Percentiles rank a stretch among this genome's conserved stretches.
phyloP scores from a whole-genome alignment of 2,113 vertebrate species.

The Nettapus auritus region DNA sequence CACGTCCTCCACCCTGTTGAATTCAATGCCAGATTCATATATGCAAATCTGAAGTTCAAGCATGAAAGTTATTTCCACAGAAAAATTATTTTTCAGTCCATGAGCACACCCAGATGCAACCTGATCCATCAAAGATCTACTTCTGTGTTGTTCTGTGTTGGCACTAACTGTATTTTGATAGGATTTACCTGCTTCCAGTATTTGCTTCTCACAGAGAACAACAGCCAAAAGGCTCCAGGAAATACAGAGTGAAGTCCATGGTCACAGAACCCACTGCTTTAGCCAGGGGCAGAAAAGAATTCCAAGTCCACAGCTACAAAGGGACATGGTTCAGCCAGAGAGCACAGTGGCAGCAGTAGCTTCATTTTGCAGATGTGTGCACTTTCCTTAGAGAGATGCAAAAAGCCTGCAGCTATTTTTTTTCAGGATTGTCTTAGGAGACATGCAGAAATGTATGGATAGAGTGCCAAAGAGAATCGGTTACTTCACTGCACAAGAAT shows the following conservation, averaged over 20 bases:
- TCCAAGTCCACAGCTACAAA: neutral
- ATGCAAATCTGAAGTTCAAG: neutral
- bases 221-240: neutral
- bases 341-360: neutral
- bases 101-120: neutral
- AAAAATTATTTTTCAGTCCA: neutral
- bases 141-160: neutral
- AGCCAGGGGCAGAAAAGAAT: neutral
- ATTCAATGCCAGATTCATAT: neutral
- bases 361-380: neutral
- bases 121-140: neutral
- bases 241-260: fast-evolving
- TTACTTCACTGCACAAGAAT: neutral
- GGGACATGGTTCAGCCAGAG: neutral
- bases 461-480: neutral
- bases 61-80: neutral
- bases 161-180: neutral
- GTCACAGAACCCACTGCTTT: neutral
- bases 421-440: neutral
- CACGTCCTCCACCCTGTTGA: neutral
- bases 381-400: neutral
- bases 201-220: neutral
- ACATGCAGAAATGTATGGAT: neutral
- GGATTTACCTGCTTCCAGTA: neutral
- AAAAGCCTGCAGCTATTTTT: neutral